Conservation (phyloP, 2,888 invertebrate species). For the Eilema caniola region DNA sequence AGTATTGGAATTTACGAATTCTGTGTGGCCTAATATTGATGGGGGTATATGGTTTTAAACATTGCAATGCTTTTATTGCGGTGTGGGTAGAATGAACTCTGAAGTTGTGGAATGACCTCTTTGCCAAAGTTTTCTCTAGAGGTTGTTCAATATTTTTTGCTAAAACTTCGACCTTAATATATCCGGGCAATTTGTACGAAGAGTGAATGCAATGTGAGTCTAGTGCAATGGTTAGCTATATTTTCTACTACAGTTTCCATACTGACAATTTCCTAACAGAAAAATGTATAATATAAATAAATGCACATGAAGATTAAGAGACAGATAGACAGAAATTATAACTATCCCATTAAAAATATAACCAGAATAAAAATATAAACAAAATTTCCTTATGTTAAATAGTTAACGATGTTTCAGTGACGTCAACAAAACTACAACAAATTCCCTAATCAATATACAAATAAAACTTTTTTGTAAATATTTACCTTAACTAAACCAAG, state of each 20-base stretch:
- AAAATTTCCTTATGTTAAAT: not conserved
- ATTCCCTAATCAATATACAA: not conserved
- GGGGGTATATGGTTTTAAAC: slow-evolving; percentile 27
- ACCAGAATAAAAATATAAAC: no score
- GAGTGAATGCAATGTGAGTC: not conserved
- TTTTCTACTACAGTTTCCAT: not conserved
- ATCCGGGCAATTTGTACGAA: not conserved
- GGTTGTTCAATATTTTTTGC: no score
- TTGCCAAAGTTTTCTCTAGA: not conserved
- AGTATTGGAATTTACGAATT: slow-evolving; percentile 46
- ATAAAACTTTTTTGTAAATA: not conserved
- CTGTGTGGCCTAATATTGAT: slow-evolving; percentile 32
- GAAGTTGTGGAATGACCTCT: slow-evolving; percentile 4
- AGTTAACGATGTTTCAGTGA: not conserved
- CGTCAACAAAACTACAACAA: not conserved
- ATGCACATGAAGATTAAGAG: no score
- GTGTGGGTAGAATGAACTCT: slow-evolving; percentile 4
- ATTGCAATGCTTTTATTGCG: slow-evolving; percentile 23
- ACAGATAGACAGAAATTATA: no score
- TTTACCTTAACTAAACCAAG: slow-evolving; percentile 6
- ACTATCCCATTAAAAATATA: no score
- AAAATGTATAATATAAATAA: no score
- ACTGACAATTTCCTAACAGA: no score
- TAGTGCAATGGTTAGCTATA: not conserved
- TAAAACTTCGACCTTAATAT: not conserved